Percentiles rank a stretch among this genome's conserved stretches.
Conservation (phyloP, 2,888 invertebrate species). For the Selenia dentaria region DNA sequence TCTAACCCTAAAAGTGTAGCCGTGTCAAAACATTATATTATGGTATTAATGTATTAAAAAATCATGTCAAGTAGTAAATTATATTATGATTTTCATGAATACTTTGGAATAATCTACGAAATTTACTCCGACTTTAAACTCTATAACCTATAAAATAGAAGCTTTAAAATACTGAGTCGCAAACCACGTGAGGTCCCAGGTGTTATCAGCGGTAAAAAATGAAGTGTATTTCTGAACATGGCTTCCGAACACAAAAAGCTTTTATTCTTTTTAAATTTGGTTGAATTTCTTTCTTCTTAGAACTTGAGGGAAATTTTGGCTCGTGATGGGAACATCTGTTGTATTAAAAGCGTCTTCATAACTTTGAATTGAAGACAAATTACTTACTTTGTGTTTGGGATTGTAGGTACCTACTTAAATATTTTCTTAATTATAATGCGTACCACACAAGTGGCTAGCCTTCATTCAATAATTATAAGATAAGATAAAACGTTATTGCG, state of each 20-base stretch:
- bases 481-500: too few relatives aligned
- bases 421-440: too few relatives aligned
- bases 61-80: too few relatives aligned
- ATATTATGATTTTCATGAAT: slow-evolving; percentile 55
- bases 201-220: slow-evolving; percentile 62
- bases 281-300: slow-evolving; percentile 33
- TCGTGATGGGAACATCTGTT: slow-evolving; percentile 25
- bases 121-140: slow-evolving; percentile 30
- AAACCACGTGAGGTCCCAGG: slow-evolving; percentile 65
- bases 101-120: slow-evolving; percentile 41
- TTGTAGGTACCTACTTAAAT: background rate
- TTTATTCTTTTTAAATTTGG: slow-evolving; percentile 44
- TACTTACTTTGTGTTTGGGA: background rate
- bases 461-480: too few relatives aligned
- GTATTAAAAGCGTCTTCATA: slow-evolving; percentile 3
- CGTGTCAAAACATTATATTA: too few relatives aligned
- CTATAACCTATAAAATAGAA: slow-evolving; percentile 27
- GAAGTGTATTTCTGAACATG: slow-evolving; percentile 55
- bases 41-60: too few relatives aligned
- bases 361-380: slow-evolving; percentile 6
- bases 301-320: slow-evolving; percentile 26
- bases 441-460: too few relatives aligned
- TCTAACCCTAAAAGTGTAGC: too few relatives aligned
- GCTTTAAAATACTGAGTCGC: slow-evolving; percentile 26
- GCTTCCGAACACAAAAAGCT: slow-evolving; percentile 51